Conservation (phyloP, 2,888 invertebrate genomes). For the Trypoxylon attenuatum region DNA sequence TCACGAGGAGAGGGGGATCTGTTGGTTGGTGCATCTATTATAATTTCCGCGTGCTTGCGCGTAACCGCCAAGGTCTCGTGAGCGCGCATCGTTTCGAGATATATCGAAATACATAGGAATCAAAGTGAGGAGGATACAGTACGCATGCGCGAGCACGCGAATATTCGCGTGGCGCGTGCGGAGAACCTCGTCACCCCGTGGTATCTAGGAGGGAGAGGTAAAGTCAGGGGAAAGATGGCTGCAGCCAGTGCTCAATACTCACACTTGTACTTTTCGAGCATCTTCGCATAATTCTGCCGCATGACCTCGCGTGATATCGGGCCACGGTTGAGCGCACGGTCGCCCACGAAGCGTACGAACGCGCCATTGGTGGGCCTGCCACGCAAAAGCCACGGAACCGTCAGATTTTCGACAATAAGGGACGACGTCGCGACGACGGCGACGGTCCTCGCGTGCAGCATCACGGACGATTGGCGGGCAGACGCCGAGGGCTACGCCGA, state of each 20-base stretch:
- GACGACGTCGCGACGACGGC: conserved; percentile 34
- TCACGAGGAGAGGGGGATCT: conserved; percentile 3
- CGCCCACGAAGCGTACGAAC: conserved; percentile 24
- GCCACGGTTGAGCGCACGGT: conserved; percentile 35
- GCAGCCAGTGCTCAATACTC: conserved; percentile 52
- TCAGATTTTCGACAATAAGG: conserved; percentile 28
- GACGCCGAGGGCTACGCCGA: conserved; percentile 7
- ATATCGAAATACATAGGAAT: conserved; percentile 3
- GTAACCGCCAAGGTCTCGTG: conserved; percentile 40
- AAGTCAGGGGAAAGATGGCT: conserved; percentile 26
- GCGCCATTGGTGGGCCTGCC: conserved; percentile 8
- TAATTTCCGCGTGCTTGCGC: conserved; percentile 20
- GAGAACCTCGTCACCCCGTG: background rate
- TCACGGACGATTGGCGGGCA: conserved; percentile 55
- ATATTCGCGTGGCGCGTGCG: conserved; percentile 6
- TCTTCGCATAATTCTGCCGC: conserved; percentile 65
- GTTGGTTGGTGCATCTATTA: conserved; percentile 32
- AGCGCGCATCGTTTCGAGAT: conserved; percentile 41
- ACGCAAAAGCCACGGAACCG: conserved; percentile 13
- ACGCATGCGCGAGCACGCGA: background rate
- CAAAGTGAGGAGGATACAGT: background rate
- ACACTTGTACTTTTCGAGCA: conserved; percentile 70
- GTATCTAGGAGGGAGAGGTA: background rate
- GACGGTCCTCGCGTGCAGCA: conserved; percentile 60
- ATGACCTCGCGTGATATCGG: conserved; percentile 56